Evolutionary conservation across 2,113 vertebrate species (phyloP).

Genomic region (Pampusana beccarii): DNA sequence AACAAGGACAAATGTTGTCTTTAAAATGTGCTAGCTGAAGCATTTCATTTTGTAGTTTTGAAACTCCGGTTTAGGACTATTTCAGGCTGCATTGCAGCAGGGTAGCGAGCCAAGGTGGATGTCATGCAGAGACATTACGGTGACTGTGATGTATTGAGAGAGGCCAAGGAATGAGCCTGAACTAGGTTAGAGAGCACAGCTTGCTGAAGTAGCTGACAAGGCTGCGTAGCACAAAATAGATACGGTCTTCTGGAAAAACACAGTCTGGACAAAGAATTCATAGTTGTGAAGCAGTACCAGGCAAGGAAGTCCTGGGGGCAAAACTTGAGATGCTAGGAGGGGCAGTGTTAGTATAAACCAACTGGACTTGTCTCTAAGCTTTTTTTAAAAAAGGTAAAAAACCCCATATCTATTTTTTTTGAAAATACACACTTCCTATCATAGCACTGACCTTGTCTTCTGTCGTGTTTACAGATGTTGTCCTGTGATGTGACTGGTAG

Average conservation of each 20-base stretch:
- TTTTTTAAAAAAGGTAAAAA: neutral
- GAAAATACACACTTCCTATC: neutral
- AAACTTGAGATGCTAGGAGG: neutral
- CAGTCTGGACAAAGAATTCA: neutral
- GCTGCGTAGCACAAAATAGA: neutral
- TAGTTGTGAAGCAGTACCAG: neutral
- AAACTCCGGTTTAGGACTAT: constrained; percentile 10
- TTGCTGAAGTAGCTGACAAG: constrained; percentile 40
- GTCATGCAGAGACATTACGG: constrained; percentile 1
- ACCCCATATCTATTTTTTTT: neutral
- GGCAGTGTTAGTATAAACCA: neutral
- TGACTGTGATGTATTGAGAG: constrained; percentile 49
- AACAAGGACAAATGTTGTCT: constrained; percentile 38
- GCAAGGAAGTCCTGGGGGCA: neutral
- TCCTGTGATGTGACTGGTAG: neutral
- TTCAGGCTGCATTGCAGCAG: constrained; percentile 23
- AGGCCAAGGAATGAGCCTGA: constrained; percentile 43
- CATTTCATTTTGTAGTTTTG: constrained; percentile 30
- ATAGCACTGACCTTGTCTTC: neutral
- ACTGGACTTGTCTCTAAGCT: neutral
- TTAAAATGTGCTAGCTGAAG: constrained; percentile 38
- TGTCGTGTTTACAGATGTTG: neutral
- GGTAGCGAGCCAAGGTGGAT: constrained; percentile 41
- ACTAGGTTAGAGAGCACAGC: constrained; percentile 46
- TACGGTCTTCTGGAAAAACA: neutral